These are phyloP conservation scores for Bubalus kerabau DNA, from an alignment of 2,113 vertebrate genomes.

Conservation along the genomic window DNA sequence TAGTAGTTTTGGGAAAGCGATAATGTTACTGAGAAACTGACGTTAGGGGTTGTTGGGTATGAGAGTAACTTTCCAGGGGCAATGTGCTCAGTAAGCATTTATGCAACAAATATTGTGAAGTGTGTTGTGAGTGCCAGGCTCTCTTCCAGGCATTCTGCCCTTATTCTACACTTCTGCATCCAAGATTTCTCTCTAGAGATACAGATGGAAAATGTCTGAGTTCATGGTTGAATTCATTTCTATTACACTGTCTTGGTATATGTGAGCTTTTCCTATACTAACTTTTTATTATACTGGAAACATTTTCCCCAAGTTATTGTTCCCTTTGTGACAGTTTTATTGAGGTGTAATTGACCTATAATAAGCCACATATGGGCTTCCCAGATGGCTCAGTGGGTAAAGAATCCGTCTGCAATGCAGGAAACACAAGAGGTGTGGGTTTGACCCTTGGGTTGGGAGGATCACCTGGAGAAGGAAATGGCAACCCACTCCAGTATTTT, in stretches of 20 bases:
- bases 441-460: neutral
- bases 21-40: neutral
- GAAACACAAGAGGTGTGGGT: neutral
- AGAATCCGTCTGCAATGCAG: neutral
- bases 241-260: neutral
- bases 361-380: neutral
- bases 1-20: neutral
- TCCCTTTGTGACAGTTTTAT: neutral
- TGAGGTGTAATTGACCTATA: neutral
- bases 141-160: neutral
- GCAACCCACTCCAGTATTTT: neutral
- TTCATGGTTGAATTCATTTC: neutral
- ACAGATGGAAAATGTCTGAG: neutral
- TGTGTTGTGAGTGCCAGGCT: neutral
- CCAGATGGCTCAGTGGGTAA: neutral
- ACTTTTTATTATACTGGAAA: neutral
- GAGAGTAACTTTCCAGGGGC: neutral
- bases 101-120: neutral
- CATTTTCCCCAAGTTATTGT: neutral
- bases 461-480: neutral
- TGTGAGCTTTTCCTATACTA: neutral
- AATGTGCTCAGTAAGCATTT: neutral
- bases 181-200: neutral
- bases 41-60: neutral
- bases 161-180: neutral